Evolutionary conservation across 2,113 vertebrate genomes (phyloP).

Genomic region (Delphinus delphis): DNA sequence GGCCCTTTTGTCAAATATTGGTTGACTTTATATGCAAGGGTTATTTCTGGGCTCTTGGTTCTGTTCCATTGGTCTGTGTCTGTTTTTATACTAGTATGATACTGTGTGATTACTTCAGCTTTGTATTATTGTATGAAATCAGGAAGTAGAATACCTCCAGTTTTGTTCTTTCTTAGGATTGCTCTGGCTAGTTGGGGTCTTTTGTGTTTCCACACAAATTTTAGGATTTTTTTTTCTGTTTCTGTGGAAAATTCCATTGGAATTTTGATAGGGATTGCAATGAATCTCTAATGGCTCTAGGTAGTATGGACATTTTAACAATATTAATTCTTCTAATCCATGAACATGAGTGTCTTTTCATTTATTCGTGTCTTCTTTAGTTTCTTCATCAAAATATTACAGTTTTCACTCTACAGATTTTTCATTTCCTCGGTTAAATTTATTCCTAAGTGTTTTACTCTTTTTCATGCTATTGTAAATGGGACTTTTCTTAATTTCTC

Average conservation of each 20-base stretch:
- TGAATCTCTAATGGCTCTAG: not conserved
- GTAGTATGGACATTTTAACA: not conserved
- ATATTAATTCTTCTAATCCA: not conserved
- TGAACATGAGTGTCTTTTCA: not conserved
- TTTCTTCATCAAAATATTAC: not conserved
- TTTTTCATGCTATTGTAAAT: not conserved
- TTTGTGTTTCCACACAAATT: not conserved
- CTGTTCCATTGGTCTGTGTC: not conserved
- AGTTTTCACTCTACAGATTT: not conserved
- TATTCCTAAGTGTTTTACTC: not conserved
- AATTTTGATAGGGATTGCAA: not conserved
- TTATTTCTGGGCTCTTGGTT: not conserved
- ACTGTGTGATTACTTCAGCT: not conserved
- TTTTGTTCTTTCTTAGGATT: not conserved
- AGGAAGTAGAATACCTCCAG: not conserved
- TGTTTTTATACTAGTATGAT: not conserved
- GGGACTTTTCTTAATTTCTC: not conserved
- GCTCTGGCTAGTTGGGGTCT: not conserved
- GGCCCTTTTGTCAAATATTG: not conserved
- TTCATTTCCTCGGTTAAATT: not conserved
- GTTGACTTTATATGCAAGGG: not conserved
- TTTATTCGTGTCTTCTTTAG: not conserved
- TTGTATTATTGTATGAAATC: not conserved
- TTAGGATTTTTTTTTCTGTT: not conserved
- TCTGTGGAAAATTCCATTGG: not conserved